These are phyloP conservation scores for Lemur catta DNA, from an alignment of 2,797 vertebrate genomes.

Conservation along the genomic window DNA sequence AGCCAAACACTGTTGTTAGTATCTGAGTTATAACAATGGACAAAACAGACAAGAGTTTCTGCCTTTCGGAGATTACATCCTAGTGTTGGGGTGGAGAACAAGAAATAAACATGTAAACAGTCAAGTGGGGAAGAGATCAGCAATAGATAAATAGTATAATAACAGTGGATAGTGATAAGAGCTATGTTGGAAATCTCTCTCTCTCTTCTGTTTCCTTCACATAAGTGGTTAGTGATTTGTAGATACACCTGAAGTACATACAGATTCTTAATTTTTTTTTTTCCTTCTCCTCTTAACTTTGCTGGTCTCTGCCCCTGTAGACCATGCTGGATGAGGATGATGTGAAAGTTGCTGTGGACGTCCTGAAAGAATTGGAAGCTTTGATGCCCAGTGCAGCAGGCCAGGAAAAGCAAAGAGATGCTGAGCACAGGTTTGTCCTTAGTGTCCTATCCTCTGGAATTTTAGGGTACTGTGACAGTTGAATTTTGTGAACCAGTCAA, in stretches of 20 bases:
- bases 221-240: not conserved
- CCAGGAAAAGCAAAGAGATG: conserved; percentile 83
- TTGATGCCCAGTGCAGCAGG: conserved; percentile 92
- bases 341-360: conserved; percentile 96
- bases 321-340: conserved; percentile 94
- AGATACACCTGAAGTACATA: not conserved
- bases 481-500: not conserved
- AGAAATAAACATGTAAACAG: not conserved
- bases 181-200: not conserved
- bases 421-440: conserved; percentile 86
- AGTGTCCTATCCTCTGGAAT: not conserved
- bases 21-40: not conserved
- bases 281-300: not conserved
- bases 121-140: not conserved
- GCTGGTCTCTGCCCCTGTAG: conserved; percentile 75
- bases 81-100: not conserved
- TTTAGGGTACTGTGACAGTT: not conserved
- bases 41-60: not conserved
- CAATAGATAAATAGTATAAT: not conserved
- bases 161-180: not conserved
- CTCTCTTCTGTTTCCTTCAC: not conserved
- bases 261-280: not conserved
- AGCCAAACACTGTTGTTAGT: not conserved
- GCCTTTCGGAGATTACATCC: not conserved
- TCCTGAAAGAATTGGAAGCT: conserved; percentile 96